These are phyloP conservation scores for Eumeta japonica DNA, from an alignment of 1,140 invertebrate genomes.

Conservation along the genomic window DNA sequence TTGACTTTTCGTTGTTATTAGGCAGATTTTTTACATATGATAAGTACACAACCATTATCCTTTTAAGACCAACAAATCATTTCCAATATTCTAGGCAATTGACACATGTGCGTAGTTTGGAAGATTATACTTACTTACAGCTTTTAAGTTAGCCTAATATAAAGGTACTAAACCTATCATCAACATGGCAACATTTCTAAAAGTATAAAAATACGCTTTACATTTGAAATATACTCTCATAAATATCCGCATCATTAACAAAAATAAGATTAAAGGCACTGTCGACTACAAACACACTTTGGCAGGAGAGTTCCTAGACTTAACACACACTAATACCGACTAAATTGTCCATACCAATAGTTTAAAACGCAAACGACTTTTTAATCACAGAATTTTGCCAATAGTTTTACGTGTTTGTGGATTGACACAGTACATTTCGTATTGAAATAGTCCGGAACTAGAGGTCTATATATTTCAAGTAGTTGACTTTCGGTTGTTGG, in stretches of 20 bases:
- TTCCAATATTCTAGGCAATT: neutral
- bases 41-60: conserved; percentile 53
- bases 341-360: conserved; percentile 13
- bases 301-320: conserved; percentile 44
- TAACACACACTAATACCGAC: conserved; percentile 26
- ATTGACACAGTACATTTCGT: conserved; percentile 34
- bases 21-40: conserved; percentile 20
- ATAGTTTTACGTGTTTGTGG: conserved; percentile 48
- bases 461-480: too few species aligned
- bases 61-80: neutral
- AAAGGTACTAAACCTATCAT: conserved; percentile 39
- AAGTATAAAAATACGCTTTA: conserved; percentile 54
- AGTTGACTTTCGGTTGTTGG: conserved; percentile 35
- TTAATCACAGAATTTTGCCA: conserved; percentile 53
- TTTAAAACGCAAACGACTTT: conserved; percentile 26
- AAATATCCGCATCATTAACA: conserved; percentile 49
- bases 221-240: conserved; percentile 38
- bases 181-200: conserved; percentile 55
- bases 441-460: conserved; percentile 18
- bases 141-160: too few species aligned
- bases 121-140: neutral
- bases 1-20: conserved; percentile 22
- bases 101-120: neutral
- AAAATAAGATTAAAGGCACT: conserved; percentile 49
- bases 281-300: conserved; percentile 59